Base-by-base conservation (phyloP, 2,888 invertebrate genomes). In the Apeira syringaria region DNA sequence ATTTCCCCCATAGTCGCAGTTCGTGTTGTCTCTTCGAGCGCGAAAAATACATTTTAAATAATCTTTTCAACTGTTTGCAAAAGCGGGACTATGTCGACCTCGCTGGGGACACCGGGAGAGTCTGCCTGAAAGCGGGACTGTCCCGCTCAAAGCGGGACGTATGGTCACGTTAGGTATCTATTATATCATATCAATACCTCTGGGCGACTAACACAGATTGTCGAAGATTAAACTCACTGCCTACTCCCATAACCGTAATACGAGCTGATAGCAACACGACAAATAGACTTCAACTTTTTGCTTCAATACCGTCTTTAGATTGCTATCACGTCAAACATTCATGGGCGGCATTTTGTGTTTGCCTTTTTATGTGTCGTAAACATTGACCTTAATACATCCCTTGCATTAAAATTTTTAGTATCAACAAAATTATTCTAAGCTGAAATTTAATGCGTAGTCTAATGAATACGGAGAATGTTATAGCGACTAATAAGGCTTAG, bases 181-280 rank as follows among this genome's bases (percentile, higher is more conserved):
- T n/a, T n/a, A n/a, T 33, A 37, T 38, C 17, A 5, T 17, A 17
- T 17, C 20, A 9, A 17, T 72, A 28, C 17, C 24, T 28, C 33
- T 38, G 33, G 29, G 18, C 38, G 7, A 25, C 18, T 38, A 68
- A 68, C 72, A 74, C 60, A 68, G 59, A 68, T 76, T 52, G 43
- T 33, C 38, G 61, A 26, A 38, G 74, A 78, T 76, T 75, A 74
- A 72, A 67, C 37, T 40, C 68, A 52, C 58, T 57, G 58, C 64
- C 61, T 59, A 60, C 63, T 63, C 61, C 64, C 56, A 35, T 74
- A 72, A 78, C 80, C 76, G 72, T 74, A 73, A 72, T 77, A 62
- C 64, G 55, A 44, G 56, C 58, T 58, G 68, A 69, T 67, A 72
- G 64, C 59, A 61, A 54, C 12, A 29, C 20, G 38, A 38, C 38